Percentiles rank a stretch among this genome's conserved stretches.
phyloP scores from a whole-genome alignment of 2,888 invertebrate species.

The Coleophora deauratella region DNA sequence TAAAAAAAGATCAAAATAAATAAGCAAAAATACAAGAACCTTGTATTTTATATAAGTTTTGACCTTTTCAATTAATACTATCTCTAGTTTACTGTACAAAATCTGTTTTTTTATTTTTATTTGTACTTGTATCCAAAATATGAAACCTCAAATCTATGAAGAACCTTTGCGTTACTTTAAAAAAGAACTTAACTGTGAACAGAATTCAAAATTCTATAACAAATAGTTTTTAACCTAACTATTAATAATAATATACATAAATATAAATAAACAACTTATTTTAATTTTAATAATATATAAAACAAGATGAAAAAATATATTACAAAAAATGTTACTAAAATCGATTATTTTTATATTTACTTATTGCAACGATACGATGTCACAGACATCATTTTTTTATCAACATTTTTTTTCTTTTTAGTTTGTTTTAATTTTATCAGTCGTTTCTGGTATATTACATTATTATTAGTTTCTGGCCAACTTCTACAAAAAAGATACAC shows the following conservation, averaged over 20 bases:
- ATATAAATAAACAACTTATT: conserved; percentile 44
- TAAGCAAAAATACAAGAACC: too few relatives aligned
- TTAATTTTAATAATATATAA: conserved; percentile 1
- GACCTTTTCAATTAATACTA: conserved; percentile 1
- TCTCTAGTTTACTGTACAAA: conserved; percentile 3
- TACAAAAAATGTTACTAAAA: conserved; percentile 37
- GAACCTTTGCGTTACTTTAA: neutral
- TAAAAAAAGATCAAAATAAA: too few relatives aligned
- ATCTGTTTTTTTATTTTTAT: conserved; percentile 5
- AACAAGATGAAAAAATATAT: conserved; percentile 34
- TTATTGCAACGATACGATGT: conserved; percentile 59
- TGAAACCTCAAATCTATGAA: neutral
- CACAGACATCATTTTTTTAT: conserved; percentile 41
- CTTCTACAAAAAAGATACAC: conserved; percentile 2
- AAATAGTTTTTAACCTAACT: conserved; percentile 22
- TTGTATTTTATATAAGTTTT: neutral
- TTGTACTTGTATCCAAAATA: conserved; percentile 9
- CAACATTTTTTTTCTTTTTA: conserved; percentile 25
- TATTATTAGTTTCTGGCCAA: conserved; percentile 7
- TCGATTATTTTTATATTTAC: conserved; percentile 28
- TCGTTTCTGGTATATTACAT: conserved; percentile 29
- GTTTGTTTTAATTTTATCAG: conserved; percentile 28
- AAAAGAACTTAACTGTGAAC: conserved; percentile 8
- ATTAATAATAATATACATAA: conserved; percentile 16
- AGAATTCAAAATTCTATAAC: conserved; percentile 28